phyloP scores from a whole-genome alignment of 2,888 invertebrate genomes.

The Netelia fuscicornis region DNA sequence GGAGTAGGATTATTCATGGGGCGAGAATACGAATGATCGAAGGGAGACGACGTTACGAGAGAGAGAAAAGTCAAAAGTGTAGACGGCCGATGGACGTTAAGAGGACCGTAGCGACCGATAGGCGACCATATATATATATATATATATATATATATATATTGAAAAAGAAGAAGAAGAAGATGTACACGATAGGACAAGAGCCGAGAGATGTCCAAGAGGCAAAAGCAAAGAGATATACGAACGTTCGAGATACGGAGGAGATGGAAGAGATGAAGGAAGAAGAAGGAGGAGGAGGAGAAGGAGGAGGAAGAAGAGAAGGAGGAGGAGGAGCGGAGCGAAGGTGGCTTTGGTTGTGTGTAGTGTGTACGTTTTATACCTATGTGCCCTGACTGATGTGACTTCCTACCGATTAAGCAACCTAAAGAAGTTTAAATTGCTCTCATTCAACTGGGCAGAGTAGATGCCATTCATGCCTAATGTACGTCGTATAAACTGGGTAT shows the following conservation, averaged over 20 bases:
- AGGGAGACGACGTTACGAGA: too few relatives aligned
- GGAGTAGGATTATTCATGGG: too few relatives aligned
- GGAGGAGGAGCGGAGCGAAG: constrained; percentile 62
- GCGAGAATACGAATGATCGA: too few relatives aligned
- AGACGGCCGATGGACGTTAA: constrained; percentile 1
- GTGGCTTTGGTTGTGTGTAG: constrained; percentile 73
- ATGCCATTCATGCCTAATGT: constrained; percentile 85
- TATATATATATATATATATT: not conserved
- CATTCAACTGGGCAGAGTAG: constrained; percentile 84
- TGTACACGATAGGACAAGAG: constrained; percentile 13
- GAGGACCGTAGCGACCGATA: not conserved
- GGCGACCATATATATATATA: constrained; percentile 1
- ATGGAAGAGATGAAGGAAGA: constrained; percentile 66
- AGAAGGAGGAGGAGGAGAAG: constrained; percentile 49
- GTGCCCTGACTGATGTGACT: constrained; percentile 82
- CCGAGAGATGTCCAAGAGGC: not conserved
- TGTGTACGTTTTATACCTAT: constrained; percentile 80
- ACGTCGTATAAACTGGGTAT: constrained; percentile 85
- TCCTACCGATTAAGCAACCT: constrained; percentile 85
- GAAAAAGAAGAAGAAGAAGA: not conserved
- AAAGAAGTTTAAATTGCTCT: constrained; percentile 85
- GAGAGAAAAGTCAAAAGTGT: not conserved
- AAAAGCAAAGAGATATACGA: not conserved
- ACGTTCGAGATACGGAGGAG: not conserved
- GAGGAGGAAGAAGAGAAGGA: constrained; percentile 53